Conservation (phyloP, 2,113 vertebrate species). For the Pithys albifrons region DNA sequence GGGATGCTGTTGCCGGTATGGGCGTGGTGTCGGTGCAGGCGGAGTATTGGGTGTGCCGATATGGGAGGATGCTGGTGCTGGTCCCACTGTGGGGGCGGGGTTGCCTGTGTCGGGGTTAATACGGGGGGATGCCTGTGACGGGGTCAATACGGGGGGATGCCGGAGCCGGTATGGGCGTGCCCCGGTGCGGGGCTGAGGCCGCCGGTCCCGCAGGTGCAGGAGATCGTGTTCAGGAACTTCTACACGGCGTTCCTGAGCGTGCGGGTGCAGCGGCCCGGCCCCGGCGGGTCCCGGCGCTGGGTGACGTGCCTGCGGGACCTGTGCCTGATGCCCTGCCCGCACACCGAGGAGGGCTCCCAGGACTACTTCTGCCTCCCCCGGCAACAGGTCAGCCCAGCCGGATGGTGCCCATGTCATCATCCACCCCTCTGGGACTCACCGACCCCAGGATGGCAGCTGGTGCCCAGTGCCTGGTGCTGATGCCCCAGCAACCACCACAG, state of each 20-base stretch:
- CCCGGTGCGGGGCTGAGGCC: background rate
- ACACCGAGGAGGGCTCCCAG: conserved; percentile 88
- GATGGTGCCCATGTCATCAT: fast-evolving
- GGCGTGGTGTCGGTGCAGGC: too few relatives aligned
- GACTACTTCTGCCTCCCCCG: conserved; percentile 86
- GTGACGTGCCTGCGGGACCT: conserved; percentile 83
- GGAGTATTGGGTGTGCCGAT: background rate
- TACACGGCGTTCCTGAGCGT: conserved; percentile 90
- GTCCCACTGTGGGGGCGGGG: background rate
- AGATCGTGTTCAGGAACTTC: conserved; percentile 90
- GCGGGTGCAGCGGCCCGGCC: conserved; percentile 76
- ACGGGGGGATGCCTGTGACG: too few relatives aligned
- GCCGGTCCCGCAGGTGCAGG: conserved; percentile 56
- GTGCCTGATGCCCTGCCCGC: conserved; percentile 88
- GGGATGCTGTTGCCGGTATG: too few relatives aligned
- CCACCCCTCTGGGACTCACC: background rate
- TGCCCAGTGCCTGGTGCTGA: background rate
- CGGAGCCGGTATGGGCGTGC: background rate
- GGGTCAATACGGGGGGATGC: background rate
- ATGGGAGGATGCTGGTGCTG: background rate
- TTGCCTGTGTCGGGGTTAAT: background rate
- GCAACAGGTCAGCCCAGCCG: conserved; percentile 75
- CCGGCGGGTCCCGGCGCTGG: conserved; percentile 73
- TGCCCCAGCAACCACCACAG: background rate
- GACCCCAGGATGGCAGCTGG: fast-evolving